A percentile compares a stretch with the other conserved stretches of the same genome.
phyloP scores from a whole-genome alignment of 2,888 invertebrate genomes.

The Eurytoma californica region DNA sequence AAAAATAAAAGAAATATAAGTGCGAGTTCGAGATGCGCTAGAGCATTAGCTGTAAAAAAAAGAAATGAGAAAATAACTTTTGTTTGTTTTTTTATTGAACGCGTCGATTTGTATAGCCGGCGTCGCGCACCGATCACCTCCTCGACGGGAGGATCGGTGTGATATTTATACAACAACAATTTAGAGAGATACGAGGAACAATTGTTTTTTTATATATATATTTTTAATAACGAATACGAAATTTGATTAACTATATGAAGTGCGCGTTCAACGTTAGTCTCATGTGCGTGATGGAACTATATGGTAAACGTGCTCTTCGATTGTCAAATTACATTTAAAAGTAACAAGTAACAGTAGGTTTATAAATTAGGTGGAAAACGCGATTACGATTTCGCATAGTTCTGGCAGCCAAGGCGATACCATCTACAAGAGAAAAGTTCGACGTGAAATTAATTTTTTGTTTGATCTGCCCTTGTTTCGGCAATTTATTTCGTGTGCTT shows the following conservation, averaged over 20 bases:
- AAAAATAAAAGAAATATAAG: not conserved
- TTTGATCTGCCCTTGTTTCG: conserved; percentile 14
- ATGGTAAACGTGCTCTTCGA: conserved; percentile 41
- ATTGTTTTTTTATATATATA: conserved; percentile 38
- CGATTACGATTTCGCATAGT: conserved; percentile 22
- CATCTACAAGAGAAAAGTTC: not conserved
- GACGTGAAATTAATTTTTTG: conserved; percentile 18
- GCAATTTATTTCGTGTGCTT: not conserved
- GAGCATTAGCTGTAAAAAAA: not conserved
- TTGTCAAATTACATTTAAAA: conserved; percentile 47
- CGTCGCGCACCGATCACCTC: not conserved
- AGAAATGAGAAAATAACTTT: not conserved
- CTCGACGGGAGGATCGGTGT: not conserved
- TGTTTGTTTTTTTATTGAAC: conserved; percentile 17
- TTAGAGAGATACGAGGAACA: conserved; percentile 19
- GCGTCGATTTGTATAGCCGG: not conserved
- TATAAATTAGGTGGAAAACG: not conserved
- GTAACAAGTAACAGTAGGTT: conserved; percentile 19
- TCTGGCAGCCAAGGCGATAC: not conserved
- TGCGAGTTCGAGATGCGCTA: conserved; percentile 10
- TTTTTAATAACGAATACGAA: not conserved
- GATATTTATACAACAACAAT: conserved; percentile 26
- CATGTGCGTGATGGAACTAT: not conserved
- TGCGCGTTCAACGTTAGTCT: conserved; percentile 17
- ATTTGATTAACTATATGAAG: conserved; percentile 9